Base-by-base conservation (phyloP, 1,140 invertebrate species). In the Philotrypesis tridentata region DNA sequence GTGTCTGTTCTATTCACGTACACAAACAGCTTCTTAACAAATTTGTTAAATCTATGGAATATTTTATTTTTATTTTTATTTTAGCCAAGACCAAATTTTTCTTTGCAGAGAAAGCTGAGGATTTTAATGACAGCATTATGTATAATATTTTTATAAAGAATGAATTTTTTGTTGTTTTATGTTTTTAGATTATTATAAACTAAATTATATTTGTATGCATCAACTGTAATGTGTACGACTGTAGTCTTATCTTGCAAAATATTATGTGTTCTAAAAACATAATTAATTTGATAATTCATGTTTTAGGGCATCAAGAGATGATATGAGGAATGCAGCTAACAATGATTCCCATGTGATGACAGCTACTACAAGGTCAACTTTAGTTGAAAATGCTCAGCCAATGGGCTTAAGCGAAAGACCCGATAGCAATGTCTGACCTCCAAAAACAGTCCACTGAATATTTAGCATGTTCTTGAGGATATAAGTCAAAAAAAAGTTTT, bases 331-430 rank as follows among this genome's bases (percentile, higher is more conserved):
- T 88, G 92, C 94, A 87, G 95, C 95, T 84, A 83, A 83, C 79
- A 76, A 88, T 88, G 78, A 76, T 85, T 84, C 86, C 85, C 84
- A 87, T 79, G 84, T 89, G 80, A 87, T 87, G 76, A 85, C 90
- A 80, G 89, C 91, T 43, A 90, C 87, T 82, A 92, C 92, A 89
- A 93, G 93, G 85, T 94, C 95, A 84, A 95, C 93, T 85, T 93
- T 96, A 88, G 95, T 96, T 85, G 93, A 94, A 88, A 96, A 96
- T 92, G 95, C 95, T 88, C 94, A 96, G 90, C 95, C 95, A 65
- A 94, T 95, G 88, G 94, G 94, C 89, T 93, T 96, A 85, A 94
- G 95, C 81, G 93, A 92, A 84, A 92, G 93, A 85, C 95, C 95
- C 67, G 93, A 94, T 86, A 94, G 94, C 87, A 94, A 94, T 90